Conservation (phyloP, 2,113 vertebrate genomes). For the Amazona vittata region DNA sequence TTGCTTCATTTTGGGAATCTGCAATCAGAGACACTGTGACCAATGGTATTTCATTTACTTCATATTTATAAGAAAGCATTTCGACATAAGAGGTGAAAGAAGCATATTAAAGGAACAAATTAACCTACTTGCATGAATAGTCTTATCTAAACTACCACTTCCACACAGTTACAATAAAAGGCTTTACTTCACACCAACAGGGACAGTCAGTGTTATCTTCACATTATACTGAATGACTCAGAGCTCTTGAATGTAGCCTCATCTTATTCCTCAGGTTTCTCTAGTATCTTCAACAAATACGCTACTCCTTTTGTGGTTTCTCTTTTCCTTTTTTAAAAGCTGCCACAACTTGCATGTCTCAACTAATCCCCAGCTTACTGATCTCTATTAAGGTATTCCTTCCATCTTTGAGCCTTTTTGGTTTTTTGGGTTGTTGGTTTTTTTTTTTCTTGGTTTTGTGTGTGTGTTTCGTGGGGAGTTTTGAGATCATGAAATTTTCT, state of each 20-base stretch:
- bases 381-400: background rate
- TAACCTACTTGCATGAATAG: background rate
- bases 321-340: background rate
- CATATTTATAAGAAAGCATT: background rate
- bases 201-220: background rate
- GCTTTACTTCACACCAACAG: background rate
- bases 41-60: background rate
- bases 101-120: background rate
- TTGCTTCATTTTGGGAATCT: background rate
- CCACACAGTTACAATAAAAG: background rate
- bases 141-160: background rate
- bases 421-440: background rate
- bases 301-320: background rate
- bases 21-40: background rate
- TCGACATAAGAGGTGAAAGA: background rate
- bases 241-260: background rate
- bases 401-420: background rate
- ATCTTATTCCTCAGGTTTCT: background rate
- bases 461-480: background rate
- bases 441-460: background rate
- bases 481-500: background rate
- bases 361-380: background rate
- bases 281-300: background rate
- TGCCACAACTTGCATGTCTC: background rate
- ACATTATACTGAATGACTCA: background rate